Conservation (phyloP, 1,140 invertebrate genomes). For the Atta cephalotes region DNA sequence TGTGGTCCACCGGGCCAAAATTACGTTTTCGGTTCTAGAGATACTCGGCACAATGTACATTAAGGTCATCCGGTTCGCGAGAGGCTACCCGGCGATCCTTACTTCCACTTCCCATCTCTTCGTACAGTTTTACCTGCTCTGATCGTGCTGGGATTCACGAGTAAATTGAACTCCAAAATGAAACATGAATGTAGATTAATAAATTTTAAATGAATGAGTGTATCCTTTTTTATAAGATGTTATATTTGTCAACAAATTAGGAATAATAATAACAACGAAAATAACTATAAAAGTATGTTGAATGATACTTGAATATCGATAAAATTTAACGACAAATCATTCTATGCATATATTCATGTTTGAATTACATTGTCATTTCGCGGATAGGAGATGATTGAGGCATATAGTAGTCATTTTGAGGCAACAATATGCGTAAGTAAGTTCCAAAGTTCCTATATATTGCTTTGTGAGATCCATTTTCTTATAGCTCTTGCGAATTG, state of each 20-base stretch:
- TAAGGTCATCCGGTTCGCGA: conserved; percentile 69
- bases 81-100: conserved; percentile 39
- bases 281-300: neutral
- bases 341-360: neutral
- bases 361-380: conserved; percentile 7
- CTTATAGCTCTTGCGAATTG: conserved; percentile 43
- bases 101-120: conserved; percentile 50
- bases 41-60: conserved; percentile 56
- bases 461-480: conserved; percentile 40
- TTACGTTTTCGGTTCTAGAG: conserved; percentile 73
- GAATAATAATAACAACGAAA: neutral
- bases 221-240: neutral
- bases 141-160: neutral
- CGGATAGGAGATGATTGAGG: neutral
- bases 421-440: neutral
- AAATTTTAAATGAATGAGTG: neutral
- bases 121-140: conserved; percentile 28
- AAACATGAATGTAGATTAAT: conserved; percentile 12
- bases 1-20: conserved; percentile 78
- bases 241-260: neutral
- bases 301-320: neutral
- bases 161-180: conserved; percentile 29
- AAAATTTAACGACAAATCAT: neutral
- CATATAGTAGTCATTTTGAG: neutral
- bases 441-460: neutral